These are phyloP conservation scores for Gymnoscelis rufifasciata DNA, from an alignment of 2,888 invertebrate genomes.

Conservation along the genomic window DNA sequence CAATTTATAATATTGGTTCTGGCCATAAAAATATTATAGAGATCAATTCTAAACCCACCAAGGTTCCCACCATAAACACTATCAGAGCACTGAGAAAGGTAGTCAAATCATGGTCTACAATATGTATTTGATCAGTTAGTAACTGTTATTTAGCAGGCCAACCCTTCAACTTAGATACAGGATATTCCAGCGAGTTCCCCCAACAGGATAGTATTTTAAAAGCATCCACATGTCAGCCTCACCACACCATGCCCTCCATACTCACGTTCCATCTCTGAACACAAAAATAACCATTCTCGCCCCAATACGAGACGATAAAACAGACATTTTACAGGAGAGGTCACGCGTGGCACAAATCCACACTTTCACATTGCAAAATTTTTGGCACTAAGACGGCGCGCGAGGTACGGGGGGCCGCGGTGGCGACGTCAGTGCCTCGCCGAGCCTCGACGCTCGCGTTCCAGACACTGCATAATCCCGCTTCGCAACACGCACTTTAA, in stretches of 20 bases:
- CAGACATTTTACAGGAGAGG: conserved; percentile 63
- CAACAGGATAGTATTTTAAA: conserved; percentile 32
- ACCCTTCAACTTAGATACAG: neutral
- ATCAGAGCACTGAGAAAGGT: too few relatives aligned
- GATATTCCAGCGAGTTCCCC: neutral
- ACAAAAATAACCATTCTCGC: conserved; percentile 52
- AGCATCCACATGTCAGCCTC: conserved; percentile 47
- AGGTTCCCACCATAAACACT: too few relatives aligned
- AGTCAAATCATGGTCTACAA: too few relatives aligned
- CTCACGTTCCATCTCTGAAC: conserved; percentile 54
- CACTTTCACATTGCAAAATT: conserved; percentile 79
- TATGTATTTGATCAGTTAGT: too few relatives aligned
- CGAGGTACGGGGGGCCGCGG: conserved; percentile 65
- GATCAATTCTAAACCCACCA: too few relatives aligned
- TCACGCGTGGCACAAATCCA: conserved; percentile 76
- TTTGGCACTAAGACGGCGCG: conserved; percentile 67
- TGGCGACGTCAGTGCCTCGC: conserved; percentile 75
- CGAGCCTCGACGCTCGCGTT: conserved; percentile 67
- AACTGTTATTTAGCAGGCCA: too few relatives aligned
- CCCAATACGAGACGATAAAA: conserved; percentile 39
- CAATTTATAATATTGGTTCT: too few relatives aligned
- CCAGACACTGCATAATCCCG: conserved; percentile 56
- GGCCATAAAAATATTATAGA: too few relatives aligned
- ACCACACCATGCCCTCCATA: conserved; percentile 34
- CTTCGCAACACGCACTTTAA: conserved; percentile 47